These are phyloP conservation scores for Mimachlamys varia DNA, from an alignment of 2,888 invertebrate species.

Conservation along the genomic window DNA sequence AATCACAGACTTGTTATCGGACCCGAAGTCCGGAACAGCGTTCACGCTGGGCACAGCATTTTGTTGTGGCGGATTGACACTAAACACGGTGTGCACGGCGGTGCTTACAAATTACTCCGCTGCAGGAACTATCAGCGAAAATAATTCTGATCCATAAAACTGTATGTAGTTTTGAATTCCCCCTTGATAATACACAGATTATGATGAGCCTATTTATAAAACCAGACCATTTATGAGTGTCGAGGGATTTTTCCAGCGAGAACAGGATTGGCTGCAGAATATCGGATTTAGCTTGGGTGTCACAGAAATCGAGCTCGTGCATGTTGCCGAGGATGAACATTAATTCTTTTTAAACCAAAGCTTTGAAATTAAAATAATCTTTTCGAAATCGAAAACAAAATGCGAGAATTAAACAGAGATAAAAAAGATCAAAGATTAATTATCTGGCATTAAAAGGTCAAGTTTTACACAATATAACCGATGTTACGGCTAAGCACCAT, in stretches of 20 bases:
- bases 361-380: not conserved
- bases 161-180: slow-evolving; percentile 20
- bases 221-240: slow-evolving; percentile 3
- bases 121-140: slow-evolving; percentile 40
- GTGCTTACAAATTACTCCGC: slow-evolving; percentile 42
- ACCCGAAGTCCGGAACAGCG: slow-evolving; percentile 16
- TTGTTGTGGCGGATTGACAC: slow-evolving; percentile 38
- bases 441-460: not conserved
- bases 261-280: not conserved
- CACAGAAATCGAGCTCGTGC: not conserved
- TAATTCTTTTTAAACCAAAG: not conserved
- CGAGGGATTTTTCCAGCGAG: not conserved
- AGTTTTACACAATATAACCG: not conserved
- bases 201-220: slow-evolving; percentile 11
- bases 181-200: not conserved
- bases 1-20: slow-evolving; percentile 44
- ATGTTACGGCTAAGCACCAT: not conserved
- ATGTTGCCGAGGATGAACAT: slow-evolving; percentile 4
- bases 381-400: not conserved
- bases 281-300: not conserved
- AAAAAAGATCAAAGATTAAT: slow-evolving; percentile 32
- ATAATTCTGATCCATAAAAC: slow-evolving; percentile 17
- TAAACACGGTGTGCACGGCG: slow-evolving; percentile 36
- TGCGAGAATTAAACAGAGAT: not conserved
- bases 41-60: slow-evolving; percentile 37